Evolutionary conservation across 2,113 vertebrate species (phyloP).

Genomic region (Ifrita kowaldi): DNA sequence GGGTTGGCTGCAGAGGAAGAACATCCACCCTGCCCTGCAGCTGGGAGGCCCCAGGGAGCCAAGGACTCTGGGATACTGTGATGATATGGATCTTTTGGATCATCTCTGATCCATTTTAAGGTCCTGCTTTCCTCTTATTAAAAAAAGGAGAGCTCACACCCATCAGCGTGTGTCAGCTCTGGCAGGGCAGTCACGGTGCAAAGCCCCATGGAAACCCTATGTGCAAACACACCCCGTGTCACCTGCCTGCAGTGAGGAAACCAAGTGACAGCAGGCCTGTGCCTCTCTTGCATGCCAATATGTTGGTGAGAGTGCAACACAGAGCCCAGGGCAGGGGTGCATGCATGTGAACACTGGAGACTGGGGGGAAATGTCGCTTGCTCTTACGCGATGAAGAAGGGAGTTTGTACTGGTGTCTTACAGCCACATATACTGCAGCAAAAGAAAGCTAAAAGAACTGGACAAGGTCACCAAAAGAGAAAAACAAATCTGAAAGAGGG

Average conservation of each 20-base stretch:
- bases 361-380: accelerated
- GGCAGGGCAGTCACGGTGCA: not conserved
- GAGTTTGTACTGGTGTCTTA: not conserved
- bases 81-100: not conserved
- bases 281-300: accelerated
- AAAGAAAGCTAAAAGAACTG: not conserved
- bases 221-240: accelerated
- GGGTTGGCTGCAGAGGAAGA: not conserved
- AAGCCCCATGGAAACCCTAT: not conserved
- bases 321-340: not conserved
- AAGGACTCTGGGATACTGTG: not conserved
- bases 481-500: not conserved
- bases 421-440: not conserved
- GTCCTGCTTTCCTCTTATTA: not conserved
- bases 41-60: not conserved
- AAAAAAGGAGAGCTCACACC: not conserved
- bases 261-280: not conserved
- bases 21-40: not conserved
- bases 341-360: not conserved
- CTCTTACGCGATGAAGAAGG: not conserved
- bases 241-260: not conserved
- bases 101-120: not conserved
- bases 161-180: not conserved
- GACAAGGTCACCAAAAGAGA: not conserved
- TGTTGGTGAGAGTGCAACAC: accelerated